Evolutionary conservation across 1,140 invertebrate genomes (phyloP).

Genomic region (Diuraphis noxia): DNA sequence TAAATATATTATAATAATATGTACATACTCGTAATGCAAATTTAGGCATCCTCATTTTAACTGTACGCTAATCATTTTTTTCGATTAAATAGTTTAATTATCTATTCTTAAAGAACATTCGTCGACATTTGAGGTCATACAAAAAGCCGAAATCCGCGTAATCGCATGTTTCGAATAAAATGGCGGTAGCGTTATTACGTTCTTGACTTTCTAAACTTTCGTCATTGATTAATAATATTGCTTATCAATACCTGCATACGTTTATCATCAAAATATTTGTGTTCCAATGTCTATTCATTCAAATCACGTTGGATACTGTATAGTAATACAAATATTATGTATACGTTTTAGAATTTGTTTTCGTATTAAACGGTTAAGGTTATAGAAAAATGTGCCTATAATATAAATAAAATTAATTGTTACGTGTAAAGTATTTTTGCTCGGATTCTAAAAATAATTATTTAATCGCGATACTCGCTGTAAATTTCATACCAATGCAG

Average conservation of each 20-base stretch:
- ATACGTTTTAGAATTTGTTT: not conserved
- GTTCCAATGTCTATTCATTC: not conserved
- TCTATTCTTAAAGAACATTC: not conserved
- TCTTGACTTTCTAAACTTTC: conserved; percentile 8
- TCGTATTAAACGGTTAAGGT: not conserved
- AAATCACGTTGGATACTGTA: not conserved
- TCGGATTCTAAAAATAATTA: not conserved
- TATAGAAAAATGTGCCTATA: too few relatives aligned
- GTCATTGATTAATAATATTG: not conserved
- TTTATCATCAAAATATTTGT: not conserved
- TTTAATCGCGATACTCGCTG: not conserved
- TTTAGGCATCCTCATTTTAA: not conserved
- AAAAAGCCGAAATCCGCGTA: not conserved
- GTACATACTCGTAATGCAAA: not conserved
- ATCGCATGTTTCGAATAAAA: not conserved
- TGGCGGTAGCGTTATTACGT: not conserved
- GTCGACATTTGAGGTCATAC: not conserved
- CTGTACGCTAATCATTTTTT: not conserved
- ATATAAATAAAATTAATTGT: too few relatives aligned
- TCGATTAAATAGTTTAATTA: not conserved
- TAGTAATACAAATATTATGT: not conserved
- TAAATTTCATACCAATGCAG: not conserved
- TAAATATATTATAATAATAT: not conserved
- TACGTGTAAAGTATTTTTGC: not conserved
- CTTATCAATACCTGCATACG: not conserved